Evolutionary conservation across 2,113 vertebrate species (phyloP).

Genomic region (Herpetotheres cachinnans): DNA sequence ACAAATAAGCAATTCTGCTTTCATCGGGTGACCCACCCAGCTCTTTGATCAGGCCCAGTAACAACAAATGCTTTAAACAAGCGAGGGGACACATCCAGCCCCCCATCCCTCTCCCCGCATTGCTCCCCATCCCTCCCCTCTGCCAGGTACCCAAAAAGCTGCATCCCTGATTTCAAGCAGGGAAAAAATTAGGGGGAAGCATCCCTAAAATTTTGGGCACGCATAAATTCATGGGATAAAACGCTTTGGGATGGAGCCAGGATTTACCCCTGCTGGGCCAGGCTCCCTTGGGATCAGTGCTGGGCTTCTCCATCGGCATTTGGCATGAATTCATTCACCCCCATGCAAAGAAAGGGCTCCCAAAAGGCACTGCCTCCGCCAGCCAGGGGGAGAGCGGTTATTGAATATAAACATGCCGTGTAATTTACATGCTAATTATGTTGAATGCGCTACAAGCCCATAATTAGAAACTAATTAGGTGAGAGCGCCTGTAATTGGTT

Average conservation of each 20-base stretch:
- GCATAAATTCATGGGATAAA: not conserved
- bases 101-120: not conserved
- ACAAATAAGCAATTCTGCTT: constrained; percentile 70
- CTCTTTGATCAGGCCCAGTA: constrained; percentile 52
- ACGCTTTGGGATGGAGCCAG: not conserved
- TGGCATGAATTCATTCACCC: constrained; percentile 66
- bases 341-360: constrained; percentile 26
- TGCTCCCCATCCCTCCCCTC: not conserved
- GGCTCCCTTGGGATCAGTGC: not conserved
- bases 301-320: constrained; percentile 68
- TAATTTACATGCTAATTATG: constrained; percentile 85
- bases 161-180: not conserved
- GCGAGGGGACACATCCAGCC: not conserved
- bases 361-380: not conserved
- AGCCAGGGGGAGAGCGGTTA: constrained; percentile 57
- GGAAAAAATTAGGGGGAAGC: not conserved
- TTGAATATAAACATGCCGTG: constrained; percentile 79
- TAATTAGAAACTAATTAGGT: constrained; percentile 85
- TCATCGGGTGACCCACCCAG: constrained; percentile 35
- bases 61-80: constrained; percentile 32
- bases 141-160: not conserved
- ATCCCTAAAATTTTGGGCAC: not conserved
- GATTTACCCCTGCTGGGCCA: not conserved
- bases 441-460: constrained; percentile 75
- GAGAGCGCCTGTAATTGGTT: constrained; percentile 77